These are phyloP conservation scores for Ceyx cyanopectus DNA, from an alignment of 2,113 vertebrate genomes.

Conservation along the genomic window DNA sequence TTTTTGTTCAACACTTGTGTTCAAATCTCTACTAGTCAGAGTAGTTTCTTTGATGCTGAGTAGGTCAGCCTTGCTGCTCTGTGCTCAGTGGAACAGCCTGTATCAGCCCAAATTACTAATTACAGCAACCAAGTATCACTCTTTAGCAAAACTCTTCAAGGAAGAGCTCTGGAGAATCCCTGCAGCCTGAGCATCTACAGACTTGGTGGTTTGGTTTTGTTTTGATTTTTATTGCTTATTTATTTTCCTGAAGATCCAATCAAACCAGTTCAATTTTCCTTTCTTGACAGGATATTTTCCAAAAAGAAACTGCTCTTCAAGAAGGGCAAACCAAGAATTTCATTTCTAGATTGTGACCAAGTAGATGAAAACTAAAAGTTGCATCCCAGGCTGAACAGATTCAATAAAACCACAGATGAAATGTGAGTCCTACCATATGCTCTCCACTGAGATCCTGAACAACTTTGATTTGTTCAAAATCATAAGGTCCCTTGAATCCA, in stretches of 20 bases:
- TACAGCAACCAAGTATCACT: background rate
- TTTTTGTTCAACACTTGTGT: background rate
- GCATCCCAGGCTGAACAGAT: background rate
- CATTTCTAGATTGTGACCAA: background rate
- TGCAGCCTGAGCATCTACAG: background rate
- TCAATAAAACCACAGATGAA: background rate
- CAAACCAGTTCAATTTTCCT: background rate
- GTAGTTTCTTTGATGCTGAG: background rate
- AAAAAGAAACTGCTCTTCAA: background rate
- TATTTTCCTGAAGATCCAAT: background rate
- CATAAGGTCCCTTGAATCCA: slow-evolving; percentile 97
- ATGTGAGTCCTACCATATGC: slow-evolving; percentile 87
- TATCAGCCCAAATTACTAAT: background rate
- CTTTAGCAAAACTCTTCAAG: background rate
- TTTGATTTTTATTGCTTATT: too few species aligned
- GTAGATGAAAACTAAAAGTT: background rate
- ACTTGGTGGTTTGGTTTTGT: too few species aligned
- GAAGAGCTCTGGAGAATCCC: background rate
- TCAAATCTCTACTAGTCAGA: background rate
- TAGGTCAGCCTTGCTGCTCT: background rate
- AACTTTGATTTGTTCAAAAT: slow-evolving; percentile 97
- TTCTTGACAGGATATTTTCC: background rate
- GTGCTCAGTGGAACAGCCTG: background rate
- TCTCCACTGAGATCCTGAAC: slow-evolving; percentile 98
- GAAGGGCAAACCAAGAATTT: background rate